These are phyloP conservation scores for Pollenia griseotomentosa DNA, from an alignment of 2,888 invertebrate species.

Conservation along the genomic window DNA sequence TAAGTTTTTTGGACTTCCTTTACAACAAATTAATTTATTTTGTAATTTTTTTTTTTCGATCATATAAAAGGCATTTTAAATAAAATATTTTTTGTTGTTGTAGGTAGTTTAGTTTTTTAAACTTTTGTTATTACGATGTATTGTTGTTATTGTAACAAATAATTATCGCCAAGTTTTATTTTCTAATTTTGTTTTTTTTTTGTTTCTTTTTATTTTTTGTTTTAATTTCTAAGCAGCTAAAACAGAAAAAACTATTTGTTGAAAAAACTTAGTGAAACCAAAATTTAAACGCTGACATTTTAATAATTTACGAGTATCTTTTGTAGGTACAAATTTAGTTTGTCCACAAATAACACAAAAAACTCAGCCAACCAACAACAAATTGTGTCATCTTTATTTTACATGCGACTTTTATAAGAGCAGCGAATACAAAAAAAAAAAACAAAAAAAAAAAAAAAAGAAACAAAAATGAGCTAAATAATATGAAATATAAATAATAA, in stretches of 20 bases:
- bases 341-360: conserved; percentile 19
- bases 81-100: neutral
- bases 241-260: conserved; percentile 33
- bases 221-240: conserved; percentile 28
- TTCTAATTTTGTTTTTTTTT: conserved; percentile 31
- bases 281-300: conserved; percentile 2
- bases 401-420: conserved; percentile 44
- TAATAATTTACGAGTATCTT: conserved; percentile 30
- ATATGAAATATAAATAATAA: conserved; percentile 34
- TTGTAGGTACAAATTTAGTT: conserved; percentile 47
- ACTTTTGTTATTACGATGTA: conserved; percentile 24
- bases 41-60: conserved; percentile 25
- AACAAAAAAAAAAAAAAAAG: neutral
- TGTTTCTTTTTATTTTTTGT: neutral
- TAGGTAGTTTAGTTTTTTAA: conserved; percentile 10
- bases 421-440: conserved; percentile 22
- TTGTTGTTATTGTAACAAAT: conserved; percentile 35
- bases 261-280: neutral
- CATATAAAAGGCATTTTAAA: conserved; percentile 36
- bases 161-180: conserved; percentile 28
- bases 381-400: conserved; percentile 59
- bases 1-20: conserved; percentile 15
- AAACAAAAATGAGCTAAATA: conserved; percentile 23
- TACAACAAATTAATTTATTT: conserved; percentile 22
- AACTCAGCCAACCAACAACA: conserved; percentile 26